Conservation (phyloP, 2,888 invertebrate genomes). For the Drosophila fungiperda region DNA sequence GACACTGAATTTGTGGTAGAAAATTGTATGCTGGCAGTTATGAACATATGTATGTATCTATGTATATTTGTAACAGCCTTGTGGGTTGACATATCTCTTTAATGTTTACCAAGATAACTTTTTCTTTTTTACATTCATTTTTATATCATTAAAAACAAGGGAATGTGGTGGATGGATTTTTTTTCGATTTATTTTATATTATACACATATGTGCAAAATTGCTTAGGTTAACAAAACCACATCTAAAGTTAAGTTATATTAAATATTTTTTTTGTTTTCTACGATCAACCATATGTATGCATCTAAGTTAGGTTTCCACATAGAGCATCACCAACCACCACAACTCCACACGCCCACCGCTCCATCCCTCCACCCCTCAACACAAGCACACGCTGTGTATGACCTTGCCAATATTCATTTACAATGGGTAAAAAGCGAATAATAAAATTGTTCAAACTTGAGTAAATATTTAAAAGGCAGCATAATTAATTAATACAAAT, state of each 20-base stretch:
- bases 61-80: neutral
- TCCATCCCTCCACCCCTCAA: neutral
- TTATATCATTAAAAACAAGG: neutral
- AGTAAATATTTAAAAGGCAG: neutral
- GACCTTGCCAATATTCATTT: conserved; percentile 1
- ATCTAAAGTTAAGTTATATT: neutral
- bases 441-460: neutral
- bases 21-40: conserved; percentile 3
- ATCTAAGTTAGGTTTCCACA: neutral
- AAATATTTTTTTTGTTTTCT: neutral
- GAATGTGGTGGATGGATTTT: neutral
- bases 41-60: neutral
- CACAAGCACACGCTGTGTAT: neutral
- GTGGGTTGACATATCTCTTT: neutral
- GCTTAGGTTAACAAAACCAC: neutral
- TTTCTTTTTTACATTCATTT: neutral
- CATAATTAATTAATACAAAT: neutral
- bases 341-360: neutral
- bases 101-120: neutral
- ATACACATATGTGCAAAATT: neutral
- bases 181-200: neutral
- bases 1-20: conserved; percentile 4
- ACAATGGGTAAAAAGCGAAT: neutral
- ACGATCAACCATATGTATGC: conserved; percentile 1
- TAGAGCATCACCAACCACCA: neutral